Conservation (phyloP, 2,888 invertebrate genomes). For the Trissolcus brochymenae region DNA sequence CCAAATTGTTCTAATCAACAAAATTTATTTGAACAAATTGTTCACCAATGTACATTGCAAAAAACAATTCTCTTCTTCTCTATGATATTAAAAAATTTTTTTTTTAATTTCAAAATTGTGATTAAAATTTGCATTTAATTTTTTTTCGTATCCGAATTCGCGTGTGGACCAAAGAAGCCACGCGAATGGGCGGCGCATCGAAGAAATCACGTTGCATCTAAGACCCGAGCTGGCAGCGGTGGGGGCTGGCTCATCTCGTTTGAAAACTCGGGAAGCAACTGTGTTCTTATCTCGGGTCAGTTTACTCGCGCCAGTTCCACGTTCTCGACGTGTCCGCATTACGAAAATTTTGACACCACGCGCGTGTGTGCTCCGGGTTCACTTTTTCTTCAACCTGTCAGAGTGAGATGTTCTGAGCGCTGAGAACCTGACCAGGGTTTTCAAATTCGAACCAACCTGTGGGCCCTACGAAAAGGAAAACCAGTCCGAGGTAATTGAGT, state of each 20-base stretch:
- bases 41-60: too few relatives aligned
- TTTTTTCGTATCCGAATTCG: background rate
- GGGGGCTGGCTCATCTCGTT: constrained; percentile 27
- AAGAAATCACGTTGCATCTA: constrained; percentile 29
- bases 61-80: too few relatives aligned
- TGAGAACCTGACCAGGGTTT: background rate
- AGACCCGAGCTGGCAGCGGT: constrained; percentile 32
- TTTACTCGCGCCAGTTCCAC: constrained; percentile 52
- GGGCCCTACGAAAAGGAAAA: background rate
- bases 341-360: constrained; percentile 14
- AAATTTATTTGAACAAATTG: too few relatives aligned
- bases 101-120: too few relatives aligned
- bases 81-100: too few relatives aligned
- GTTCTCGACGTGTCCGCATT: constrained; percentile 42
- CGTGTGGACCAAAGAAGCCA: constrained; percentile 57
- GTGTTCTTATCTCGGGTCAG: constrained; percentile 60
- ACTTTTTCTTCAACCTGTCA: background rate
- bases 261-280: constrained; percentile 44
- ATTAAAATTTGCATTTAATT: too few relatives aligned
- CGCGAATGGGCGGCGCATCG: constrained; percentile 68
- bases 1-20: too few relatives aligned
- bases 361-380: constrained; percentile 3
- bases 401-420: background rate
- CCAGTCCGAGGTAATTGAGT: constrained; percentile 12
- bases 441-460: background rate